Evolutionary conservation across 2,113 vertebrate species (phyloP).

Genomic region (Polyodon spathula): DNA sequence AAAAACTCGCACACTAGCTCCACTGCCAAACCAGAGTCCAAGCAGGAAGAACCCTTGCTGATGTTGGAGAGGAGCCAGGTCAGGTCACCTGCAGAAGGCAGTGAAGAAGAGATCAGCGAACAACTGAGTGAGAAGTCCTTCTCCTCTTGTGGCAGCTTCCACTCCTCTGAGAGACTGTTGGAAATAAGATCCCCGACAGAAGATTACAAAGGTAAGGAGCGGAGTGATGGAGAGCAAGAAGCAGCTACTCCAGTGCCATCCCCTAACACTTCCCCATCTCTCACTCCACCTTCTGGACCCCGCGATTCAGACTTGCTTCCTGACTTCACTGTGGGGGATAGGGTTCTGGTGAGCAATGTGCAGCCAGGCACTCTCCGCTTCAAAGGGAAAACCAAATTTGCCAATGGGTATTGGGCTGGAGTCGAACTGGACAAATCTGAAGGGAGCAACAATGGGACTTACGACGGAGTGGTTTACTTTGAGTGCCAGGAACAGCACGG

Average conservation of each 20-base stretch:
- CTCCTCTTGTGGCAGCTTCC: slow-evolving; percentile 39
- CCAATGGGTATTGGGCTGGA: slow-evolving; percentile 86
- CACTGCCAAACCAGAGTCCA: slow-evolving; percentile 25
- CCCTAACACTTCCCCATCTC: slow-evolving; percentile 26
- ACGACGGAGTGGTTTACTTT: slow-evolving; percentile 76
- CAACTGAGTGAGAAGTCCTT: slow-evolving; percentile 56
- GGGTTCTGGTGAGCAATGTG: slow-evolving; percentile 78
- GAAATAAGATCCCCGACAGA: slow-evolving; percentile 56
- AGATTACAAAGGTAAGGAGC: slow-evolving; percentile 41
- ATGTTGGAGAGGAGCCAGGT: slow-evolving; percentile 29
- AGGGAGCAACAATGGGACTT: slow-evolving; percentile 86
- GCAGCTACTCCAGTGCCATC: slow-evolving; percentile 22
- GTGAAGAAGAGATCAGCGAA: slow-evolving; percentile 71
- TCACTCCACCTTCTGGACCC: slow-evolving; percentile 17
- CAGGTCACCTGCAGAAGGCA: slow-evolving; percentile 25
- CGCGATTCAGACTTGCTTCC: slow-evolving; percentile 53
- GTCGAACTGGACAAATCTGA: slow-evolving; percentile 86
- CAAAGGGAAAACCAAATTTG: slow-evolving; percentile 82
- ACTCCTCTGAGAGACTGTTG: slow-evolving; percentile 50
- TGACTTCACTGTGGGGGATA: slow-evolving; percentile 68
- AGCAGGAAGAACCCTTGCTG: slow-evolving; percentile 29
- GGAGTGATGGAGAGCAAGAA: slow-evolving; percentile 39
- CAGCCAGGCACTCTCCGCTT: slow-evolving; percentile 82
- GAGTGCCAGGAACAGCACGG: slow-evolving; percentile 73
- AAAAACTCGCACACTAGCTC: slow-evolving; percentile 28